A percentile compares a stretch with the other conserved stretches of the same genome.
Conservation (phyloP, 2,888 invertebrate species). For the Eupithecia subfuscata region DNA sequence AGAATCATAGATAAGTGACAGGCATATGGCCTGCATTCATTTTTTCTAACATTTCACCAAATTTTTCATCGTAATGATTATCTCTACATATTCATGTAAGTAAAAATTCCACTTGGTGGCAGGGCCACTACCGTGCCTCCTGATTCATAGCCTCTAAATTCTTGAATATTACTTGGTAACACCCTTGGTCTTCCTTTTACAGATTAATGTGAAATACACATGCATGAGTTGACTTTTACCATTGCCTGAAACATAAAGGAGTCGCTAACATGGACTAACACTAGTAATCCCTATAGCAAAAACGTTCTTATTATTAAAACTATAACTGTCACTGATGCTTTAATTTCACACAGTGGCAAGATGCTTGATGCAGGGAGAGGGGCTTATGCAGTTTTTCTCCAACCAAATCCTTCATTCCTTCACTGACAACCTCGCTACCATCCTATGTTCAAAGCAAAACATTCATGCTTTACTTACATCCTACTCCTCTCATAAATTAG, state of each 20-base stretch:
- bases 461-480: not conserved
- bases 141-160: not conserved
- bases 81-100: not conserved
- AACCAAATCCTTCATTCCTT: not conserved
- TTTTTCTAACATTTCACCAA: conserved; percentile 4
- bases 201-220: conserved; percentile 1
- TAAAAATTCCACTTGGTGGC: not conserved
- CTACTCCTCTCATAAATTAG: not conserved
- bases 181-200: not conserved
- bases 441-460: not conserved
- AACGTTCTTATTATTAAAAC: not conserved
- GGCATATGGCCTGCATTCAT: conserved; percentile 36
- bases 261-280: not conserved
- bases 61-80: not conserved
- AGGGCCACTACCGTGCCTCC: not conserved
- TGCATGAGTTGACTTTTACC: conserved; percentile 2
- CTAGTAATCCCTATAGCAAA: not conserved
- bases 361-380: not conserved
- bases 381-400: not conserved
- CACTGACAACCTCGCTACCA: not conserved
- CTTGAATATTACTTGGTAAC: conserved; percentile 1
- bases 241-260: conserved; percentile 3
- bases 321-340: not conserved
- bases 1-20: conserved; percentile 30
- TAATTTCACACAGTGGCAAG: not conserved